These are phyloP conservation scores for Hylomyscus alleni DNA, from an alignment of 2,797 vertebrate species.

Conservation along the genomic window DNA sequence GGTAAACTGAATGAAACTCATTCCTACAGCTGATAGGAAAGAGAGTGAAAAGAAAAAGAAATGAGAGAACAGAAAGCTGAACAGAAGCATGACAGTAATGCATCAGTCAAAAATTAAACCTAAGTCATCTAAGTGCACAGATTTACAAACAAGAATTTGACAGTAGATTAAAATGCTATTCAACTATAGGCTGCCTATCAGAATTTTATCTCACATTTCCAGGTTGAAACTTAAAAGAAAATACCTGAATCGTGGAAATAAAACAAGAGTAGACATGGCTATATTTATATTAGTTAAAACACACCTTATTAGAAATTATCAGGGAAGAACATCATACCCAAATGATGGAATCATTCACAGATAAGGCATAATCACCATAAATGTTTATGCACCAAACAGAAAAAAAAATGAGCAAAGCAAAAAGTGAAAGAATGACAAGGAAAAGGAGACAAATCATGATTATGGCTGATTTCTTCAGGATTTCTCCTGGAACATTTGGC, in stretches of 20 bases:
- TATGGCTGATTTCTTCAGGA: background rate
- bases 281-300: background rate
- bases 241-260: background rate
- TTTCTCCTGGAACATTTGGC: background rate
- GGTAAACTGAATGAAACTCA: background rate
- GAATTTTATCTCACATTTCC: background rate
- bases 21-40: background rate
- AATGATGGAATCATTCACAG: background rate
- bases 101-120: background rate
- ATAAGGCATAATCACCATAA: background rate
- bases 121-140: background rate
- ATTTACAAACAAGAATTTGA: background rate
- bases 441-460: background rate
- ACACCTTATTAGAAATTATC: background rate
- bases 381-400: background rate
- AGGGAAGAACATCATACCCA: background rate
- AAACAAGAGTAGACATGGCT: background rate
- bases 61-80: background rate
- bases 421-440: background rate
- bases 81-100: background rate
- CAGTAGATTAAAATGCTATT: background rate
- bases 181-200: background rate
- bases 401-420: background rate
- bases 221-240: background rate
- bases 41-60: background rate